Evolutionary conservation across 1,140 invertebrate genomes (phyloP), one percentile per base, ranked within the genome.

Genomic region (Drosophila ohnishii): DNA sequence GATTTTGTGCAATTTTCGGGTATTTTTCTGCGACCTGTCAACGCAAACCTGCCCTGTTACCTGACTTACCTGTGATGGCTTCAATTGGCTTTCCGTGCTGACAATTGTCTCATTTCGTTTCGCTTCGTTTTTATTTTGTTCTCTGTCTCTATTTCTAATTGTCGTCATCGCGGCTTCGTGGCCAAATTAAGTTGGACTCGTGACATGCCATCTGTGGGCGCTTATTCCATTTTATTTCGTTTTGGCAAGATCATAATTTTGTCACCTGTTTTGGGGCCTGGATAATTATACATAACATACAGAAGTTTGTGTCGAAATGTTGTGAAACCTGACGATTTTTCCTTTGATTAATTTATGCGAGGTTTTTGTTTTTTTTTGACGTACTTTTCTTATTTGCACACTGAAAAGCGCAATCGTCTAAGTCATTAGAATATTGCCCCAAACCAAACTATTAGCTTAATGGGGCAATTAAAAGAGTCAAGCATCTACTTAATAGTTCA

Each of bases 121-220:
- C 14, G 51, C 22, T 50, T 35, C 16, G 9, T 32, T 50, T 61
- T 30, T n/a, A 11, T 34, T 55, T 34, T 32, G 48, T 19, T 14
- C 16, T 56, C 42, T 48, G 28, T 35, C 44, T 66, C 28, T 13
- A 28, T 28, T 63, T 73, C 70, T 75, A 75, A 75, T 75, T 75
- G 73, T 75, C 73, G 73, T 75, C 73, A 75, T 75, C 62, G 72
- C 50, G 40, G 32, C 16, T 73, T 72, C 25, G 62, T 66, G 50
- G 53, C 55, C 72, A 75, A 75, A 75, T 75, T 75, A 56, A 75
- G 72, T 66, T 75, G 50, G 51, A 48, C 55, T 75, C 72, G 72
- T 66, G 72, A 75, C 73, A 75, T 60, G 73, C 72, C 73, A 75
- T 48, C 34, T 66, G 40, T 53, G 51, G 60, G 19, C n/a, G 19